A percentile compares a stretch with the other conserved stretches of the same genome.
These are phyloP conservation scores for Catamblyrhynchus diadema DNA, from an alignment of 2,797 vertebrate species.

Conservation along the genomic window DNA sequence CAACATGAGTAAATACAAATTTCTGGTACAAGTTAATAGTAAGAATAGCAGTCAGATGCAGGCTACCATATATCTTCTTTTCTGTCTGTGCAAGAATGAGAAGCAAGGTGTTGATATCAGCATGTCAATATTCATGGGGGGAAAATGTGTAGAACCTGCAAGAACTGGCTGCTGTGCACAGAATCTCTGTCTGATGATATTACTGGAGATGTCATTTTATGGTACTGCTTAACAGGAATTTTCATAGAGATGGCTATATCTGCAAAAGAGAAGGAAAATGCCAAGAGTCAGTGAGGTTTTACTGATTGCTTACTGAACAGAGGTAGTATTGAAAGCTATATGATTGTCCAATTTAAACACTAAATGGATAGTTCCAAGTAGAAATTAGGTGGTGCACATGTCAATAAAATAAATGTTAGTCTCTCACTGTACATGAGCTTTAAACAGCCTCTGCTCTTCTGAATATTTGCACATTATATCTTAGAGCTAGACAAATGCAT, in stretches of 20 bases:
- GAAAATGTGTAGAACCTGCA: not conserved
- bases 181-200: not conserved
- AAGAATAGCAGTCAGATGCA: not conserved
- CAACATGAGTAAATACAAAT: not conserved
- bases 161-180: not conserved
- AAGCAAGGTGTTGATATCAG: not conserved
- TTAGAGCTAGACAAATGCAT: not conserved
- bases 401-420: not conserved
- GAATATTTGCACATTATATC: not conserved
- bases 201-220: not conserved
- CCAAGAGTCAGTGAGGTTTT: not conserved
- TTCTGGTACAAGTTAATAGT: not conserved
- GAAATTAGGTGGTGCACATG: not conserved
- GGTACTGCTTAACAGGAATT: not conserved
- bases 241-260: not conserved
- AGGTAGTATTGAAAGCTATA: not conserved
- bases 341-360: slow-evolving; percentile 1
- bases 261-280: not conserved
- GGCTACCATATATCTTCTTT: not conserved
- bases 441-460: not conserved
- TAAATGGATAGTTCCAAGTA: not conserved
- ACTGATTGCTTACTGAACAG: not conserved
- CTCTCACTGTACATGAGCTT: not conserved
- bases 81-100: not conserved
- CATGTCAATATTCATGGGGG: not conserved